Conservation (phyloP, 2,888 invertebrate species). For the Hydraecia micacea region DNA sequence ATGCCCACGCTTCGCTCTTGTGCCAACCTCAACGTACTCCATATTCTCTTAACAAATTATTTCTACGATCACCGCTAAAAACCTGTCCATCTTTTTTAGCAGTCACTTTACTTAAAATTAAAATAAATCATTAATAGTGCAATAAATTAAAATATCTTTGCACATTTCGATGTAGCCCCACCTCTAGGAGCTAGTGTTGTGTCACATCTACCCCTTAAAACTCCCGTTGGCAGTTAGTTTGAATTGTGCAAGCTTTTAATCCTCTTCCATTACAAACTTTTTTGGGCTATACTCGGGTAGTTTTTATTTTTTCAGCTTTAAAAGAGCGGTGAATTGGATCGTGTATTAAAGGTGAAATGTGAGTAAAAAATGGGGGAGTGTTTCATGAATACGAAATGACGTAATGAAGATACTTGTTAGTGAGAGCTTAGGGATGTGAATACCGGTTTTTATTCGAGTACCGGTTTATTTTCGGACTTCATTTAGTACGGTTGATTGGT, state of each 20-base stretch:
- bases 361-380: slow-evolving; percentile 33
- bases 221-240: slow-evolving; percentile 71
- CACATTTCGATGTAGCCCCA: slow-evolving; percentile 7
- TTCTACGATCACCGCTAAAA: background rate
- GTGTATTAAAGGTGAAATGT: slow-evolving; percentile 46
- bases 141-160: slow-evolving; percentile 11
- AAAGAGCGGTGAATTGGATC: slow-evolving; percentile 42
- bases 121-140: slow-evolving; percentile 22
- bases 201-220: slow-evolving; percentile 65
- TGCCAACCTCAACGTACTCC: background rate
- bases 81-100: background rate
- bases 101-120: background rate
- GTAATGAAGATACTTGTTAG: slow-evolving; percentile 52
- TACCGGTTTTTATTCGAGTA: slow-evolving; percentile 20
- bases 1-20: too few relatives aligned
- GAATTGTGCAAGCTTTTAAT: slow-evolving; percentile 77
- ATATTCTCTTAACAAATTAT: background rate
- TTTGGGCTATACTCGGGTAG: slow-evolving; percentile 48
- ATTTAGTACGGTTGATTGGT: slow-evolving; percentile 34
- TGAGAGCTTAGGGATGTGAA: slow-evolving; percentile 32
- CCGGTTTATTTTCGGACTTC: slow-evolving; percentile 35
- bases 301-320: slow-evolving; percentile 38
- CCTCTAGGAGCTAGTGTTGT: slow-evolving; percentile 47
- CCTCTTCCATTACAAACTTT: slow-evolving; percentile 62
- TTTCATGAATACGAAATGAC: slow-evolving; percentile 51